Evolutionary conservation across 64 coral and sea anemone genomes (phyloP), one percentile per base, ranked within the genome.

Genomic region (Acropora tenuis): DNA sequence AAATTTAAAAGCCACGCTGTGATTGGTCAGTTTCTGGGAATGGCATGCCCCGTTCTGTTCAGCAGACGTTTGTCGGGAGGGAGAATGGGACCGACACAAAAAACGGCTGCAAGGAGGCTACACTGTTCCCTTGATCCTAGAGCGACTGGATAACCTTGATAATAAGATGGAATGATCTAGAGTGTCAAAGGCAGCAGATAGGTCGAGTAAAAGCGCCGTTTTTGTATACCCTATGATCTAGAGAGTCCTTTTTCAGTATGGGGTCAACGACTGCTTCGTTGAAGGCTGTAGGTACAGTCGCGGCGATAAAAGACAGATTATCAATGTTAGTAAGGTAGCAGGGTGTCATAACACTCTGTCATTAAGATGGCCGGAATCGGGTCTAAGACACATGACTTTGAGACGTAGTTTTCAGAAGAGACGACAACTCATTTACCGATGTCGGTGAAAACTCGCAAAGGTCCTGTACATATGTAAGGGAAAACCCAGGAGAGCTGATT

Each of bases 281-380:
- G 71, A 73, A 86, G 1, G 8, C 7, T n/a, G 60, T 16, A 71
- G 83, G 83, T 47, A 86, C 13, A 72, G 44, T 18, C 15, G 83
- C 80, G 13, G 41, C 5, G 10, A 11, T 6, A 18, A 86, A 44
- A 15, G 83, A 86, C 40, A 72, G 41, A 49, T 86, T 73, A 69
- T 73, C 49, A 47, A 86, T 86, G 5, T 48, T 69, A 44, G 83
- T 72, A 47, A 86, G 83, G 67, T 13, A 86, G 6, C 12, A 86
- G 43, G 17, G 18, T 6, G 5, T 4, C 12, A 8, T 71, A 48
- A 46, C 9, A 71, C 5, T 11, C 15, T n/a, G 71, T 86, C 43
- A 86, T 47, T 47, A 86, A 18, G 61, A 4, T 3, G 43, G 41
- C n/a, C 41, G 83, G 83, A 49, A 86, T 86, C 8, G 65, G 83